phyloP scores from a whole-genome alignment of 1,140 invertebrate genomes.

The Branchinecta lynchi region DNA sequence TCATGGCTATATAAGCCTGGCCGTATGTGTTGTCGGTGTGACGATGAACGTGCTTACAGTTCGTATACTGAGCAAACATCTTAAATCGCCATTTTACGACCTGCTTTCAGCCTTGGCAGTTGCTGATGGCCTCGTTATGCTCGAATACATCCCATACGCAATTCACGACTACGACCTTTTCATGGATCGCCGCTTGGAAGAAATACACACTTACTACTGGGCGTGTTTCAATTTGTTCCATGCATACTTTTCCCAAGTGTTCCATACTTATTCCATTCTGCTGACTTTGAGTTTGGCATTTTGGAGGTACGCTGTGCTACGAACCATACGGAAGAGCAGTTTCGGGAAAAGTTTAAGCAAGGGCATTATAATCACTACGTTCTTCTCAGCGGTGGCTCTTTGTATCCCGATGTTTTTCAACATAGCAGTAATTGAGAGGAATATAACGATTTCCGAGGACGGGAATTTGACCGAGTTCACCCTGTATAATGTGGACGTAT shows the following conservation, averaged over 20 bases:
- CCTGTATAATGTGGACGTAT: neutral
- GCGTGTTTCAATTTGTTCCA: constrained; percentile 3
- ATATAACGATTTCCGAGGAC: neutral
- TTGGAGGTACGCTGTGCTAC: neutral
- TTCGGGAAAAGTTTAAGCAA: neutral
- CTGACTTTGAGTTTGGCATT: constrained; percentile 4
- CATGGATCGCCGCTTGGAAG: neutral
- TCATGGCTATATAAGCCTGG: neutral
- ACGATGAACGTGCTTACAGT: neutral
- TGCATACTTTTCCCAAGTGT: neutral
- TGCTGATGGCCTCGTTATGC: neutral
- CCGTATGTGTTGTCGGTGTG: neutral
- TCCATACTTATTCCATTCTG: constrained; percentile 7
- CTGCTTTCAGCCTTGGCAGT: neutral
- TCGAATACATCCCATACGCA: neutral
- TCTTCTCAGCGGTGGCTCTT: neutral
- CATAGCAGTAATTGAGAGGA: neutral
- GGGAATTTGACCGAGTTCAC: neutral
- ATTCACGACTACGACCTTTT: neutral
- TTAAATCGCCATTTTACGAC: neutral
- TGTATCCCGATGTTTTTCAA: neutral
- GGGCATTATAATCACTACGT: neutral
- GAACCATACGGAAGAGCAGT: neutral
- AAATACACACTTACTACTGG: neutral
- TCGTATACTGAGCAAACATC: neutral